These are phyloP conservation scores for Malurus elegans DNA, from an alignment of 2,113 vertebrate species.

Conservation along the genomic window DNA sequence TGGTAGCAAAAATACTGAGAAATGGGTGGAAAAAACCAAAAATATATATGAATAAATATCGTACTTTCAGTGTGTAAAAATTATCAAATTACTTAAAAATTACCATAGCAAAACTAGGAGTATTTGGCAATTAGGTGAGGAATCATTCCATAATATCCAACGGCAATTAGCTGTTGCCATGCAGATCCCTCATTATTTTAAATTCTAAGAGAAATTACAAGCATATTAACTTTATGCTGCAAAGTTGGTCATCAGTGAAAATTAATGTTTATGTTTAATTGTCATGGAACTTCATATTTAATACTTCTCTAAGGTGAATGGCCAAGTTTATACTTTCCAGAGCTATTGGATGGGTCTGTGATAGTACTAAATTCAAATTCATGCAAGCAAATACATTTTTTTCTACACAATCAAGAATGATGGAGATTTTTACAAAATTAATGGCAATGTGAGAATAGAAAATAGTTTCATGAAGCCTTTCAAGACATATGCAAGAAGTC, in stretches of 20 bases:
- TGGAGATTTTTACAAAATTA: background rate
- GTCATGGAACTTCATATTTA: constrained; percentile 2
- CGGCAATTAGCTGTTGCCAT: background rate
- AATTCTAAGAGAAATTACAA: background rate
- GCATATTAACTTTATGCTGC: background rate
- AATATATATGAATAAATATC: background rate
- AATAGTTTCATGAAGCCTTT: background rate
- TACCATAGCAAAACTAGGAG: background rate
- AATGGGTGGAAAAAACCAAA: background rate
- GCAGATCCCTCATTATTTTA: background rate
- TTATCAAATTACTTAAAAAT: background rate
- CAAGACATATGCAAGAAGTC: background rate
- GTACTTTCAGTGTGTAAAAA: background rate
- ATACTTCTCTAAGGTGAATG: background rate
- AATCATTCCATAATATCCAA: background rate
- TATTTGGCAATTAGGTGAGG: background rate
- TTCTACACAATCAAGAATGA: background rate
- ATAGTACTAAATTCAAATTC: background rate
- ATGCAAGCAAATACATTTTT: background rate
- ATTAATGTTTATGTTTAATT: background rate
- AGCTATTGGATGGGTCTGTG: background rate
- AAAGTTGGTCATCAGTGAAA: background rate
- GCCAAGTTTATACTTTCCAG: background rate
- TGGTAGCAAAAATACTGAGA: background rate
- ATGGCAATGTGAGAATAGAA: background rate